Evolutionary conservation across 2,113 vertebrate genomes (phyloP), one percentile per base, ranked within the genome.

Genomic region (Calonectris borealis): DNA sequence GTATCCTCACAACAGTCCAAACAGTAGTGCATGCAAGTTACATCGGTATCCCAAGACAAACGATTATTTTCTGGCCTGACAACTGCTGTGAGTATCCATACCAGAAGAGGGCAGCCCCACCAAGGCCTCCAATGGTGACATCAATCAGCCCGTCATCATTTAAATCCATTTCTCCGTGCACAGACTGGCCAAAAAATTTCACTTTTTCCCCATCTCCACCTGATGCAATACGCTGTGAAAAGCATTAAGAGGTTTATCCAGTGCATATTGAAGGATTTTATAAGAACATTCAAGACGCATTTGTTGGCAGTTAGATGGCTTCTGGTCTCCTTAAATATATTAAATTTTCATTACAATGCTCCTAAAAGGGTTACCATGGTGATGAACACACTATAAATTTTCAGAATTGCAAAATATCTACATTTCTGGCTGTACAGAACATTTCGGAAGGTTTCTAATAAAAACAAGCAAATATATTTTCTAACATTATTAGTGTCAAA

Each of bases 131-230:
- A 32, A 99, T 99, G 36, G 99, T 99, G 61, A 99, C 98, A 90
- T 99, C 99, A 22, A 98, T 99, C 86, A 99, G 98, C 9, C 99
- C 99, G 1, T 99, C 99, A 16, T 98, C 97, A 16, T 99, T 99
- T 36, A 99, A 98, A 96, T 99, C 99, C 99, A 99, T 99, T 96
- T 99, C 98, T 86, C 99, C 99, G 8, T 99, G 99, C 75, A 99
- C 99, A 71, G 99, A 99, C 95, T 99, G 99, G 57, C 99, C 99
- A 83, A 99, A 99, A 97, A 99, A 99, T 90, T 99, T 99, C 84
- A 99, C 94, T 64, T 98, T 99, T 83, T 98, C 97, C 4, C 99
- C 99, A 13, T 99, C 99, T 27, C 99, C 99, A 46, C 99, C 99
- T 57, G 99, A 99, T 51, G 99, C 97, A 96, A 99, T 99, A 46